A percentile compares a stretch with the other conserved stretches of the same genome.
These are phyloP conservation scores for Sinocyclocheilus maitianheensis DNA, from an alignment of 2,113 vertebrate species.

Conservation along the genomic window DNA sequence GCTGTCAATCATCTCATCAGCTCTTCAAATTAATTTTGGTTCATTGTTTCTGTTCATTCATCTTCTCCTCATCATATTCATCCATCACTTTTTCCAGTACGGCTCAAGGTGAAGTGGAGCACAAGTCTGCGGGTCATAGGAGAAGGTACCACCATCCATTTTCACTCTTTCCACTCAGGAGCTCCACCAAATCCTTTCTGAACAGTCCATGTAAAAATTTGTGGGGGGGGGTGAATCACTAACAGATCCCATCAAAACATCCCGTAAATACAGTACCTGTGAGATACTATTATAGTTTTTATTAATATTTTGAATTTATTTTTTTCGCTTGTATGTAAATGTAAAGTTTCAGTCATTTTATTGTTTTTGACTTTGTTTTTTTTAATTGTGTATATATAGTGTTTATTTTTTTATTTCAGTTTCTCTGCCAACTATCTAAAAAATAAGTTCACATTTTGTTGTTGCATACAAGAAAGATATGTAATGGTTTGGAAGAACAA, in stretches of 20 bases:
- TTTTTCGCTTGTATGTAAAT: too few relatives aligned
- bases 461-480: background rate
- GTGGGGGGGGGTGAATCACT: background rate
- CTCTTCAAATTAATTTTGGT: background rate
- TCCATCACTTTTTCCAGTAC: conserved; percentile 31
- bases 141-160: conserved; percentile 81
- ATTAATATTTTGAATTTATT: too few relatives aligned
- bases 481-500: too few relatives aligned
- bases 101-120: conserved; percentile 15
- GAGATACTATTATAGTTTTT: too few relatives aligned
- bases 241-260: background rate
- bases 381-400: too few relatives aligned
- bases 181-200: background rate
- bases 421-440: background rate
- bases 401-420: background rate
- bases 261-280: background rate
- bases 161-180: conserved; percentile 5
- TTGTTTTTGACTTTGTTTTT: too few relatives aligned
- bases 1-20: background rate
- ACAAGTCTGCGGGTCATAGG: conserved; percentile 74
- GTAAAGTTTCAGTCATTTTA: too few relatives aligned
- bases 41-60: background rate
- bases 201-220: background rate
- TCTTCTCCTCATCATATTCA: conserved; percentile 30
- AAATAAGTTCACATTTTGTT: too few relatives aligned